These are phyloP conservation scores for Chaetops frenatus DNA, from an alignment of 2,113 vertebrate species.

Conservation along the genomic window DNA sequence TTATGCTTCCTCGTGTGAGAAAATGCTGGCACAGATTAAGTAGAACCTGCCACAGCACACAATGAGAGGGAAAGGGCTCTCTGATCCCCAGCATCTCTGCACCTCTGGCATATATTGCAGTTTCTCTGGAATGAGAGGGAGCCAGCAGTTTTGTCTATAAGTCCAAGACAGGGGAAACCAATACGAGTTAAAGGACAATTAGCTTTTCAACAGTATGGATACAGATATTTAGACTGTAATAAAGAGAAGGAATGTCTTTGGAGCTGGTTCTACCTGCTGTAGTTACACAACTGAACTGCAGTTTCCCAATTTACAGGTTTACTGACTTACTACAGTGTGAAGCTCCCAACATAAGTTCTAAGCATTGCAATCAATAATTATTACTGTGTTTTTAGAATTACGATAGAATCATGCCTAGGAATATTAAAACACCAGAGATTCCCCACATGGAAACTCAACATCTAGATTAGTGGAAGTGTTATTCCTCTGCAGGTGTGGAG, in stretches of 20 bases:
- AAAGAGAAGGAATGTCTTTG: neutral
- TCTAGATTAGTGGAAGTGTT: neutral
- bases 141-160: neutral
- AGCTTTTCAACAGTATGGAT: neutral
- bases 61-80: neutral
- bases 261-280: neutral
- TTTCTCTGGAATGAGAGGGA: neutral
- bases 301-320: neutral
- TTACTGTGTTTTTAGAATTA: neutral
- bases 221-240: neutral
- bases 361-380: neutral
- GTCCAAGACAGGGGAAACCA: neutral
- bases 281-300: neutral
- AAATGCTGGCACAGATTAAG: fast-evolving
- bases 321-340: neutral
- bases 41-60: neutral
- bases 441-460: neutral
- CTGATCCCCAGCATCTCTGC: neutral
- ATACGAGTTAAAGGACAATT: neutral
- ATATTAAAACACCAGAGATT: neutral
- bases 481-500: neutral
- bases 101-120: neutral
- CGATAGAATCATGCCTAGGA: neutral
- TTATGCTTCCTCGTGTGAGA: fast-evolving
- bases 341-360: neutral